These are phyloP conservation scores for Drosophila atroscutellata DNA, from an alignment of 2,888 invertebrate genomes.

Conservation along the genomic window DNA sequence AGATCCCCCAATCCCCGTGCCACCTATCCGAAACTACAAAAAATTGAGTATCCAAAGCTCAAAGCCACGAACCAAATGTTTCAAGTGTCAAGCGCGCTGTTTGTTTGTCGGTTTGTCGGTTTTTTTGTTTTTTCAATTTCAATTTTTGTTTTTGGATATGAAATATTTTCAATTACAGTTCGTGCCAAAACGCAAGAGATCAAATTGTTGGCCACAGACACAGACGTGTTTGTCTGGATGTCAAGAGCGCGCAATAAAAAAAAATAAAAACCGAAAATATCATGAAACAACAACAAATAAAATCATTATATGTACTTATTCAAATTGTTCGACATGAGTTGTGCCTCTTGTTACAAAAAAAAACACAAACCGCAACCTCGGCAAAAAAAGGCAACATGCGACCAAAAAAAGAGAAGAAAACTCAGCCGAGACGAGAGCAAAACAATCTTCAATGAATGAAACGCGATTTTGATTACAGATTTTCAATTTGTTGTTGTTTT, in stretches of 20 bases:
- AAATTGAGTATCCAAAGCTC: slow-evolving; percentile 25
- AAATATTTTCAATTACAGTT: slow-evolving; percentile 80
- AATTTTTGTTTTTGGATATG: slow-evolving; percentile 32
- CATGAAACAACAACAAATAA: slow-evolving; percentile 3
- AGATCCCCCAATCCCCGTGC: slow-evolving; percentile 27
- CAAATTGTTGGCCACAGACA: slow-evolving; percentile 66
- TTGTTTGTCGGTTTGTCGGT: slow-evolving; percentile 30
- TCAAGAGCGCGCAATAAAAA: slow-evolving; percentile 28
- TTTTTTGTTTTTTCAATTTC: slow-evolving; percentile 18
- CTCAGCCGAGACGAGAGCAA: slow-evolving; percentile 27
- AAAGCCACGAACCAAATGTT: slow-evolving; percentile 69
- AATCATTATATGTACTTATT: slow-evolving; percentile 61
- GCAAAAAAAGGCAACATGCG: slow-evolving; percentile 56
- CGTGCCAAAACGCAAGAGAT: slow-evolving; percentile 77
- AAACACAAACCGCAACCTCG: slow-evolving; percentile 16
- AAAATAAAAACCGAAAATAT: slow-evolving; percentile 10
- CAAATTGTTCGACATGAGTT: slow-evolving; percentile 72
- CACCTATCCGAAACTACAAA: slow-evolving; percentile 7
- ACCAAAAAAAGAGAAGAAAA: slow-evolving; percentile 43
- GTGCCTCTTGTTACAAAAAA: slow-evolving; percentile 68
- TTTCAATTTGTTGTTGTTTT: slow-evolving; percentile 37
- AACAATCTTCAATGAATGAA: slow-evolving; percentile 69
- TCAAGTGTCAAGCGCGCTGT: slow-evolving; percentile 72
- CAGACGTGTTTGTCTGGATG: slow-evolving; percentile 45
- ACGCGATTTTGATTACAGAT: slow-evolving; percentile 48